Base-by-base conservation (phyloP, 2,888 invertebrate species). In the Spodoptera exigua region DNA sequence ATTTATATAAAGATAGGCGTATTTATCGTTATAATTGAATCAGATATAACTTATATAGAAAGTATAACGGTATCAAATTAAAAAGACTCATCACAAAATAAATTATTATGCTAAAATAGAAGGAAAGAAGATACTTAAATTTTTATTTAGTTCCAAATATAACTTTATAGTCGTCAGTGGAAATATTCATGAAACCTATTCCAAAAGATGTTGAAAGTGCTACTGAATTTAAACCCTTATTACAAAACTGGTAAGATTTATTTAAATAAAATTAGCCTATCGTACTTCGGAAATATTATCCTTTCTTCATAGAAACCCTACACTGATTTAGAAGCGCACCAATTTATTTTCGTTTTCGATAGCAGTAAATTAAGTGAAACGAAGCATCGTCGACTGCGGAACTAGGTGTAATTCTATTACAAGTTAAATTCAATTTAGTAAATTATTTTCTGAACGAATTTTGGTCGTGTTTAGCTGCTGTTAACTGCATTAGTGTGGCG, bases 391-490 rank as follows among this genome's bases (percentile, higher is more conserved):
- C 51, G 35, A 18, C 57, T 36, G 18, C 14, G 51, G 66, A 67
- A 74, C 59, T 65, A 59, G 57, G 37, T 64, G 60, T 74, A 73
- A 82, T 76, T 75, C 35, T 69, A 72, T 80, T 77, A 70, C 39
- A 56, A 70, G 56, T 70, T 69, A 68, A 80, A 81, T 78, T 58
- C 54, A 74, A 78, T 76, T 16, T 60, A 53, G 57, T 68, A 61
- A 80, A 79, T 82, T 78, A 80, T 80, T 76, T 75, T 70, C 60
- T 61, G 70, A 80, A 70, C 43, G 60, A 60, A 75, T 70, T 80
- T 75, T 60, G 51, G 18, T 65, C 55, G 57, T 69, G 61, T 61
- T 74, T 69, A 66, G 62, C 46, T 46, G 53, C 58, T 59, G 36
- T 39, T 72, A 66, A 71, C 54, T 55, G 21, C 54, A 36, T 70